These are phyloP conservation scores for Pogoniulus pusillus DNA, from an alignment of 2,797 vertebrate genomes.

Conservation along the genomic window DNA sequence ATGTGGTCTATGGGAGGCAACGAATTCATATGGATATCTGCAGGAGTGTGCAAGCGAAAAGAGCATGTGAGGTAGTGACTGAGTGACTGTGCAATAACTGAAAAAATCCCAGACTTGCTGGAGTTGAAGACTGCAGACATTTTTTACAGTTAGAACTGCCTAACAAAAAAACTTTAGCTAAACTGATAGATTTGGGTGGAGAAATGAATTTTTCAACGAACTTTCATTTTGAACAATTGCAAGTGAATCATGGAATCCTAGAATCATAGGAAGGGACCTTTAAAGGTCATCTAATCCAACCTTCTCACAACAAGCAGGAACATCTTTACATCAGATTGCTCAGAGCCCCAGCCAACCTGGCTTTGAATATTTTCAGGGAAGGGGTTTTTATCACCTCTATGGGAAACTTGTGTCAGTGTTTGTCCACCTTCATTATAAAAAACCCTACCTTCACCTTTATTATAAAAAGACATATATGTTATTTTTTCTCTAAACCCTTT, in stretches of 20 bases:
- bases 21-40: not conserved
- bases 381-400: too few species aligned
- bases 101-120: not conserved
- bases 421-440: too few species aligned
- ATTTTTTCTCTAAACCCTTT: not conserved
- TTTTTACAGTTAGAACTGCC: not conserved
- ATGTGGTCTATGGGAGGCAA: not conserved
- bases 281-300: too few species aligned
- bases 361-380: too few species aligned
- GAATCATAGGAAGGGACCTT: too few species aligned
- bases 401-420: too few species aligned
- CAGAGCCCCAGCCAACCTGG: too few species aligned
- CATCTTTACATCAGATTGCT: too few species aligned
- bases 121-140: not conserved
- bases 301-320: too few species aligned
- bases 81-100: not conserved
- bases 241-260: not conserved
- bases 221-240: not conserved
- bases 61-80: not conserved
- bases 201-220: not conserved
- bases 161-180: not conserved
- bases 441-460: too few species aligned
- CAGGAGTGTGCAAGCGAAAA: not conserved
- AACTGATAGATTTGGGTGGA: not conserved
- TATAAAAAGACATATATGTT: too few species aligned